phyloP scores from a whole-genome alignment of 2,797 vertebrate species.

The Arctocebus calabarensis region DNA sequence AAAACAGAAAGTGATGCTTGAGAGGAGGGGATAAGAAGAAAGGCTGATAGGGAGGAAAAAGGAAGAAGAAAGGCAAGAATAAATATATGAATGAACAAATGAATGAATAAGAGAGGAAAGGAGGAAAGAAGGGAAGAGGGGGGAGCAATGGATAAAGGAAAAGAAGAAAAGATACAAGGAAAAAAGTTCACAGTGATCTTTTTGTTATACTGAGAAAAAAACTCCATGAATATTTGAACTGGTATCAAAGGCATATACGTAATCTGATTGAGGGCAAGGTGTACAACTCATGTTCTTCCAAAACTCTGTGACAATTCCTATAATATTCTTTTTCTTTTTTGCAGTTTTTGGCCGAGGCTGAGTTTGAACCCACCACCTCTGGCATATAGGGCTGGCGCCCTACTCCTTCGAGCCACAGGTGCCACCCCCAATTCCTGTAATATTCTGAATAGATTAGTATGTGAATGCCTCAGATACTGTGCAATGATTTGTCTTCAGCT shows the following conservation, averaged over 20 bases:
- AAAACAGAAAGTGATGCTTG: neutral
- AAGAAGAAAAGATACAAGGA: neutral
- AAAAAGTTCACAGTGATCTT: neutral
- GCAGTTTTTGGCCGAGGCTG: too few species aligned
- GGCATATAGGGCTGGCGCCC: too few species aligned
- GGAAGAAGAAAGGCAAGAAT: neutral
- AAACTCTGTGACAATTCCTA: neutral
- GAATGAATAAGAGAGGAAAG: neutral
- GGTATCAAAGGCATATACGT: neutral
- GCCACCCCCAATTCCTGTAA: neutral
- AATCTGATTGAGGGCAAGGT: slow-evolving; percentile 21
- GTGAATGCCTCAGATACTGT: neutral
- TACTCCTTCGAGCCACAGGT: too few species aligned
- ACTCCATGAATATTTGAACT: slow-evolving; percentile 36
- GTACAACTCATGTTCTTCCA: slow-evolving; percentile 19
- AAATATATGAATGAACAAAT: neutral
- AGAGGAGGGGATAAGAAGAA: neutral
- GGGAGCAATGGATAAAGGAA: neutral
- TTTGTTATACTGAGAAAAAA: slow-evolving; percentile 42
- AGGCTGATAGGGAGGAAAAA: too few species aligned
- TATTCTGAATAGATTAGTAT: neutral
- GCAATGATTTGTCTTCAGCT: slow-evolving; percentile 6
- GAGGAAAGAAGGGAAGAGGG: neutral
- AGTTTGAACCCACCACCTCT: too few species aligned
- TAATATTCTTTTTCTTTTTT: neutral